A percentile compares a stretch with the other conserved stretches of the same genome.
Evolutionary conservation across 2,797 vertebrate species (phyloP).

Genomic region (Sorex maritimensis): DNA sequence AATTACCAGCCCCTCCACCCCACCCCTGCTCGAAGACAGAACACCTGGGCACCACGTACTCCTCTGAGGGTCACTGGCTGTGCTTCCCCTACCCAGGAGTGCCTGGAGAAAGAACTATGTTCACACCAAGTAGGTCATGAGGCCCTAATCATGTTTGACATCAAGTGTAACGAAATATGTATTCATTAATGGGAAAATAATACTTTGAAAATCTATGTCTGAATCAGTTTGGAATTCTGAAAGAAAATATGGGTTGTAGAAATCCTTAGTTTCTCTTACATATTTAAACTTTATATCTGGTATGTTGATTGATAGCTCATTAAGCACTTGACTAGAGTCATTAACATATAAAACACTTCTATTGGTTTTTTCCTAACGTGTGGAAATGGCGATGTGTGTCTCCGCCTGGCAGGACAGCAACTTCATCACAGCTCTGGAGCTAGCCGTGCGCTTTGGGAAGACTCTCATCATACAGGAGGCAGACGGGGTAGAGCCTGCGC

Average conservation of each 20-base stretch:
- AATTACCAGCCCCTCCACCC: too few relatives aligned
- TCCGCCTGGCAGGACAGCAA: constrained; percentile 93
- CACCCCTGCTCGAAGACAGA: too few relatives aligned
- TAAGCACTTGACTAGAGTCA: too few relatives aligned
- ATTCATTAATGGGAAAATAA: neutral
- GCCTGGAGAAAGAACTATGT: too few relatives aligned
- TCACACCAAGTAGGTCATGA: too few relatives aligned
- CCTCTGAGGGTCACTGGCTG: too few relatives aligned
- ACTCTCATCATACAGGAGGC: constrained; percentile 98
- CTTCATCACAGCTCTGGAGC: constrained; percentile 96
- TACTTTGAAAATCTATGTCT: constrained; percentile 1
- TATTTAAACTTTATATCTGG: too few relatives aligned
- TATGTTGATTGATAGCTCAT: neutral
- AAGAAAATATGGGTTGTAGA: constrained; percentile 32
- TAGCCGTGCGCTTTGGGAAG: constrained; percentile 98
- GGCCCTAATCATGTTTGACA: neutral
- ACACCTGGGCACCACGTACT: too few relatives aligned
- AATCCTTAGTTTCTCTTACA: constrained; percentile 11
- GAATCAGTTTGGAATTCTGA: constrained; percentile 27
- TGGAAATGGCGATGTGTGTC: neutral
- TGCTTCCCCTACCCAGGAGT: too few relatives aligned
- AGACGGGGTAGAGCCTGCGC: constrained; percentile 97
- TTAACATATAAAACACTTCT: too few relatives aligned
- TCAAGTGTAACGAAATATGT: constrained; percentile 26
- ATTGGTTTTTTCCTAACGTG: too few relatives aligned